Base-by-base conservation (phyloP, 2,888 invertebrate species). In the Eilema caniola region DNA sequence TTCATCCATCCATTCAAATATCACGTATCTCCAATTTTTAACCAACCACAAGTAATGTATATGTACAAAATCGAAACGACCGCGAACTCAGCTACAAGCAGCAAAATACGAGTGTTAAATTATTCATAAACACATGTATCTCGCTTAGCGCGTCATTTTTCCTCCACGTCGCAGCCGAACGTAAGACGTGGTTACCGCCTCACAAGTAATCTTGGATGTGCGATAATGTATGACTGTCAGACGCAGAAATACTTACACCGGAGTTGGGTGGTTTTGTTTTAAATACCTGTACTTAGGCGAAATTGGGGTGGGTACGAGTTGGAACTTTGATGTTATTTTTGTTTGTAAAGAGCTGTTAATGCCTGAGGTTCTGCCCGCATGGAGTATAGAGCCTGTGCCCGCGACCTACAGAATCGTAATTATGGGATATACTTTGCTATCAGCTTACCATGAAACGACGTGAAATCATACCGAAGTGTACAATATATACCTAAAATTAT, bases 131-230 rank as follows among this genome's bases (percentile, higher is more conserved):
- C 79, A 76, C 81, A 80, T 82, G 85, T 84, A 83, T 83, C 83
- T 82, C 80, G 85, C 80, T 85, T 84, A 83, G 71, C 83, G 85
- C 80, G 79, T 84, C 83, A 85, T 85, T 85, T 84, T 84, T 83
- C 84, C 74, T 81, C 70, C 60, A 72, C 66, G 61, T 74, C 70
- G 78, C 75, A 74, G 72, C n/a, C 75, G 65, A 68, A 77, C 67
- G 80, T 76, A 56, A 65, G 56, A 63, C 76, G 76, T 66, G 79
- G 75, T 74, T 72, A 71, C 76, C 69, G 62, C 75, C 28, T 28
- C 28, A 79, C 79, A 83, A 83, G 83, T 81, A 80, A 75, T 70
- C 75, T 77, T 72, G 73, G 75, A 79, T 83, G 71, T 70, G 66
- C 65, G 83, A 81, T 81, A 81, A 83, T 78, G 72, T 81, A 83